Base-by-base conservation (phyloP, 1,140 invertebrate genomes). In the Daktulosphaira vitifoliae region DNA sequence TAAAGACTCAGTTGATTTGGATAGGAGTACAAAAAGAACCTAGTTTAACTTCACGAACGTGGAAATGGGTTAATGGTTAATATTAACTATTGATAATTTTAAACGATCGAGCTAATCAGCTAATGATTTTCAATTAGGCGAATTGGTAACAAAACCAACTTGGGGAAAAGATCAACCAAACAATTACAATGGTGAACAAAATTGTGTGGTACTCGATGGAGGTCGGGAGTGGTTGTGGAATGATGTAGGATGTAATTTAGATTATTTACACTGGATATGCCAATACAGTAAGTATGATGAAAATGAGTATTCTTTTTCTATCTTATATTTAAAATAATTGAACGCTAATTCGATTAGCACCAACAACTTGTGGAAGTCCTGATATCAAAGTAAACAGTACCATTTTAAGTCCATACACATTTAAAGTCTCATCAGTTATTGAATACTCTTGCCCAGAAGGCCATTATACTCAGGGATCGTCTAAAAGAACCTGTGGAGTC, bases 101-200 rank as follows among this genome's bases (percentile, higher is more conserved):
- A 49, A 38, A 9, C 7, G n/a, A n/a, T n/a, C n/a, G n/a, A n/a
- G n/a, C n/a, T n/a, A n/a, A n/a, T 33, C 11, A 11, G 11, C 29
- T 33, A 33, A 33, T 11, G 29, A 6, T 11, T 33, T 33, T 33
- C 11, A 33, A 33, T 33, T 69, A 89, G 88, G 88, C 22, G 84
- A 88, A 68, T 77, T 85, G 33, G 84, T 93, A 1, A 81, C 80
- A 11, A 85, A 83, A 68, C 89, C 89, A 6, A 80, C 86, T 1
- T 95, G 92, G 92, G 91, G 90, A 37, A 89, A 90, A 72, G 90
- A 93, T 71, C 92, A 96, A 71, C 92, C 92, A 0, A 95, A 95
- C 72, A 96, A 95, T 72, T 95, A 95, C 76, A 95, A 94, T 71
- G 89, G 90, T 0, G 89, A 95, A 71, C 92, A 96, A 74, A 94